phyloP scores from a whole-genome alignment of 2,888 invertebrate species.

The Ichneumoninae sp. region DNA sequence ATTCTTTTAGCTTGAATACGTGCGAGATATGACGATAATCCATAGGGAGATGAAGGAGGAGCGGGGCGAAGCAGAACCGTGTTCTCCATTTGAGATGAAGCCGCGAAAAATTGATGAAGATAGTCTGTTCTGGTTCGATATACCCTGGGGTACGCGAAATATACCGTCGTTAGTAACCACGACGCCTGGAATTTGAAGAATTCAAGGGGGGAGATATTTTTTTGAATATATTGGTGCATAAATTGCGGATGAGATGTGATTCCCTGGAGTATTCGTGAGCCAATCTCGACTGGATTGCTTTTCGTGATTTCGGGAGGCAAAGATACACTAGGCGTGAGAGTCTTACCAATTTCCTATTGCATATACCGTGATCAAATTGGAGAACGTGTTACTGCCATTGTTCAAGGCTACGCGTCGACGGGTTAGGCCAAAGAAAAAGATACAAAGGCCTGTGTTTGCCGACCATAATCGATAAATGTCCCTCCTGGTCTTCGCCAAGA shows the following conservation, averaged over 20 bases:
- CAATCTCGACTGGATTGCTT: constrained; percentile 18
- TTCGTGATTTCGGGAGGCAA: background rate
- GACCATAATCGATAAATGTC: background rate
- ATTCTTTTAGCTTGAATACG: too few species aligned
- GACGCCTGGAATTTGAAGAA: too few species aligned
- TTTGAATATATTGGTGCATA: too few species aligned
- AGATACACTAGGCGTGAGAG: background rate
- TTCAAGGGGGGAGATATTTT: too few species aligned
- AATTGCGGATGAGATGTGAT: background rate
- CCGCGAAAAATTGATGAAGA: too few species aligned
- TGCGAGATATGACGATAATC: too few species aligned
- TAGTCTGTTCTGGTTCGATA: background rate
- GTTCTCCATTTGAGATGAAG: too few species aligned
- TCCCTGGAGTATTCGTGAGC: constrained; percentile 18
- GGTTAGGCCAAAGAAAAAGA: background rate
- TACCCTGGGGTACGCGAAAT: background rate
- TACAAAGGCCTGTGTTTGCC: background rate
- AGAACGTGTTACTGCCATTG: background rate
- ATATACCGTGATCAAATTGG: background rate
- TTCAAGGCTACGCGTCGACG: background rate
- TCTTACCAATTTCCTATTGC: constrained; percentile 8
- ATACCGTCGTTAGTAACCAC: background rate
- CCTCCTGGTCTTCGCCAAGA: background rate
- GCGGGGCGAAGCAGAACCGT: background rate
- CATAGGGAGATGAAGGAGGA: background rate